Conservation (phyloP, 1,140 invertebrate species). For the Laupala kohalensis region DNA sequence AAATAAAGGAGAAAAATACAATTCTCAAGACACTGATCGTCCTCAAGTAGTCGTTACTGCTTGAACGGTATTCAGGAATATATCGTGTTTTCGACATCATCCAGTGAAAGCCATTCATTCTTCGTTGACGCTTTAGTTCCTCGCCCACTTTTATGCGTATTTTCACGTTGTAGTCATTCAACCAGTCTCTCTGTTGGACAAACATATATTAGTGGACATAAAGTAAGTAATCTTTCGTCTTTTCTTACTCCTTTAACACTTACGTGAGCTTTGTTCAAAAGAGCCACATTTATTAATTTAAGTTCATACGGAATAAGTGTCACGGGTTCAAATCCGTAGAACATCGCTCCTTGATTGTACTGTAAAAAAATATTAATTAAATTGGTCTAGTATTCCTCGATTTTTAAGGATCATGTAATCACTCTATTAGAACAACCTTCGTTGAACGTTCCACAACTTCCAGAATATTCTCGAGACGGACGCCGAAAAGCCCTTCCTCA, state of each 20-base stretch:
- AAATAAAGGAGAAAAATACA: too few species aligned
- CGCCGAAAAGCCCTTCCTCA: constrained; percentile 73
- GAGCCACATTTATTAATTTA: constrained; percentile 67
- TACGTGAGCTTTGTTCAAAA: constrained; percentile 65
- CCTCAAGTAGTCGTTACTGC: too few species aligned
- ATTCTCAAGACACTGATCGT: too few species aligned
- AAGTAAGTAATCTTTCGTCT: background rate
- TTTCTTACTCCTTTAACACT: constrained; percentile 16
- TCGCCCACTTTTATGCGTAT: constrained; percentile 53
- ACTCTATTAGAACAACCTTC: background rate
- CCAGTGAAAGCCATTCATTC: constrained; percentile 60
- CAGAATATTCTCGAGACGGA: constrained; percentile 84
- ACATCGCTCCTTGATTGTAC: constrained; percentile 26
- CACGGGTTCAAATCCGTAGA: constrained; percentile 57
- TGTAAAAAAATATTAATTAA: constrained; percentile 14
- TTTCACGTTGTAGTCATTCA: constrained; percentile 63
- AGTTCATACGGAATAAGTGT: constrained; percentile 87
- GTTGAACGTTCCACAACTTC: constrained; percentile 53
- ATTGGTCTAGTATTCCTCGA: background rate
- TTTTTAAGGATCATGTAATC: background rate
- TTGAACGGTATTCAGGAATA: constrained; percentile 37
- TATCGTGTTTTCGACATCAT: constrained; percentile 62
- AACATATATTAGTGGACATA: background rate
- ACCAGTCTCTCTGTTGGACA: constrained; percentile 48
- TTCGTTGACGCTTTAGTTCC: constrained; percentile 50